phyloP scores from a whole-genome alignment of 2,113 vertebrate species.

The Nothocercus nigrocapillus region DNA sequence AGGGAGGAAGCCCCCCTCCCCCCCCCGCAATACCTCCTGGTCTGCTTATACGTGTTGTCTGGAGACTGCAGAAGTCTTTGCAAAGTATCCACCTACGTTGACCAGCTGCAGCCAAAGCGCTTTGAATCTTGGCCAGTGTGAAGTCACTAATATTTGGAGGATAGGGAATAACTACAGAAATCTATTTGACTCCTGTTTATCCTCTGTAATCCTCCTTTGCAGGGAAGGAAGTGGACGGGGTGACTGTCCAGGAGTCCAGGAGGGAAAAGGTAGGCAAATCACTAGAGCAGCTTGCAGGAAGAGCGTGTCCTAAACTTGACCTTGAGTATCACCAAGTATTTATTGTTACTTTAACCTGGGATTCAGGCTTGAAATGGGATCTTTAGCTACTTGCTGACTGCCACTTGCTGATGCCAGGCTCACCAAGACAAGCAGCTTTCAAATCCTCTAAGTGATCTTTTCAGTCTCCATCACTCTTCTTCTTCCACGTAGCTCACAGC shows the following conservation, averaged over 20 bases:
- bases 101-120: background rate
- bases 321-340: background rate
- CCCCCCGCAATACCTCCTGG: background rate
- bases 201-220: background rate
- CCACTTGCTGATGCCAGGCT: background rate
- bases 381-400: background rate
- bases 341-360: background rate
- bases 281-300: background rate
- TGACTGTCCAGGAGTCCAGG: background rate
- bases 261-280: background rate
- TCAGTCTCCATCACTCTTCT: background rate
- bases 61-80: background rate
- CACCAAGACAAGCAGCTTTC: background rate
- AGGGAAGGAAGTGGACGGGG: background rate
- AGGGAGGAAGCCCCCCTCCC: background rate
- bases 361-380: background rate
- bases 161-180: background rate
- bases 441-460: background rate
- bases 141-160: background rate
- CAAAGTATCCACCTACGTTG: background rate
- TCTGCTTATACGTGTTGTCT: background rate
- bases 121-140: background rate
- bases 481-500: fast-evolving
- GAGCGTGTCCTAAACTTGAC: background rate
- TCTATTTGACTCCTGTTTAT: background rate